Evolutionary conservation across 1,140 invertebrate genomes (phyloP), one percentile per base, ranked within the genome.

Genomic region (Zeugodacus cucurbitae): DNA sequence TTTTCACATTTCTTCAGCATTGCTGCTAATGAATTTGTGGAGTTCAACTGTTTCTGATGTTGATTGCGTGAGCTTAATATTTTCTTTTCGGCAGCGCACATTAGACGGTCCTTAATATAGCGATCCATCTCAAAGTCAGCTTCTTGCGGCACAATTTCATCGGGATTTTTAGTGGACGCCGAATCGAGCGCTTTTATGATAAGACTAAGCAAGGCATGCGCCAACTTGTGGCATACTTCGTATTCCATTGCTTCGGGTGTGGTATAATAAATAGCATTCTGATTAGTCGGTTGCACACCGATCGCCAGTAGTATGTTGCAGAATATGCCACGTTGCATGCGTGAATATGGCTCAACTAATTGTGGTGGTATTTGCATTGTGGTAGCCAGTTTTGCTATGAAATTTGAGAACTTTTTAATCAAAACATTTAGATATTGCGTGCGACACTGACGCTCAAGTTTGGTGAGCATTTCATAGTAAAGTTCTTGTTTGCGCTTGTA

Each of bases 321-420:
- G 78, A 93, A 93, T 59, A 93, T 93, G 41, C 92, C 92, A 48
- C 92, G 92, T 82, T 93, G 92, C 92, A 93, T 93, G 20, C 92
- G 91, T 0, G 92, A 91, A 88, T 93, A 92, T 0, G 92, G 92
- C 87, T 93, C 92, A 34, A 92, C 90, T 48, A 93, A 87, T 37
- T 88, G 86, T 14, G 92, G 91, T 7, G 92, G 92, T 20, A 93
- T 93, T 0, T 90, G 91, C 91, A 93, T 93, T 44, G 92, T 92
- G 20, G 92, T 93, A 6, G 92, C 92, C 89, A 93, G 17, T 59
- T 93, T 91, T 5, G 92, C 90, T 14, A 93, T 91, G 48, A 93
- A 93, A 22, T 91, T 92, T 37, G 90, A 90, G 88, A 93, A 93
- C 54, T 93, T 93, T 85, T 92, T 93, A 67, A 93, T 91, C 17